Evolutionary conservation across 1,140 invertebrate genomes (phyloP), one percentile per base, ranked within the genome.

Genomic region (Cotesia glomerata): DNA sequence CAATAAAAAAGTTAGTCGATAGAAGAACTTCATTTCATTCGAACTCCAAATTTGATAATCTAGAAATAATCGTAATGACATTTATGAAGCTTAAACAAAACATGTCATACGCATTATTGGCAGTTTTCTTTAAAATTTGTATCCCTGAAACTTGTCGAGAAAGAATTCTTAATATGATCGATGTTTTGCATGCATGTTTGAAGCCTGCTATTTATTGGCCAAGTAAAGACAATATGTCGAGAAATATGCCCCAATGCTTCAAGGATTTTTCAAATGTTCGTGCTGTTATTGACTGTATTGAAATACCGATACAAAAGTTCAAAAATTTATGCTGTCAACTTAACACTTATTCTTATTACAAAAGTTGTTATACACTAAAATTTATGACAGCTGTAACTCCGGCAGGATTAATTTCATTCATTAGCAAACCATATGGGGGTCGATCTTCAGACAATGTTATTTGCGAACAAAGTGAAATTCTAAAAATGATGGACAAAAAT

Each of bases 351-450:
- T 83, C 80, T 4, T 34, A 66, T 11, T 84, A 85, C 32, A 72
- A 72, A 77, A 36, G 62, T 51, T 7, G 58, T 32, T 73, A 77
- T 34, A 86, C 82, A 18, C 67, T 74, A n/a, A 85, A 85, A 75
- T 74, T 78, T 51, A 76, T 85, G 71, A 78, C 82, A 39, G 78
- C 78, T 5, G 78, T 86, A 62, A 72, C 78, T 35, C 83, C 74
- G 5, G 69, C 56, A 39, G 82, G 79, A n/a, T 62, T 76, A 7
- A 80, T 84, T 71, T 72, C 71, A n/a, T 86, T 79, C 76, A 49
- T 85, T 4, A 81, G 78, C 9, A 63, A 77, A 61, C 70, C 72
- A 36, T 84, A 77, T 74, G 82, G 79, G 3, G 82, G 82, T 0
- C 51, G 77, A 66, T 39, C 73, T 16, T 77, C 76, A 39, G 83